Conservation (phyloP, 2,888 invertebrate species). For the Heliconius charithonia region DNA sequence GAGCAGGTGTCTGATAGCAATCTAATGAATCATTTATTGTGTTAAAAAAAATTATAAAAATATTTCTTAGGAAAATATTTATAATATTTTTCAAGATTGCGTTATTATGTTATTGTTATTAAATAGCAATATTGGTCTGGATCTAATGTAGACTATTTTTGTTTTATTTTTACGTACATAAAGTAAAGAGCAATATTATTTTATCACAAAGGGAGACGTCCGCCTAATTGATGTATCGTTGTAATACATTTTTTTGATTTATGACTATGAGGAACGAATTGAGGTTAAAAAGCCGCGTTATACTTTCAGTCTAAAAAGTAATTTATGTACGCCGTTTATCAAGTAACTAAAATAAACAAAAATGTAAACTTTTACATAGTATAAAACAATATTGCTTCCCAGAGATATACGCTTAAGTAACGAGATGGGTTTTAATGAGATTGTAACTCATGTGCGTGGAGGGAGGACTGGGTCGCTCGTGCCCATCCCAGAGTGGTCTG, state of each 20-base stretch:
- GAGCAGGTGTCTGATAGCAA: background rate
- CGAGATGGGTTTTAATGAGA: background rate
- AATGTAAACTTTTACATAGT: background rate
- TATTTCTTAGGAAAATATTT: too few species aligned
- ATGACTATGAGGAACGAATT: background rate
- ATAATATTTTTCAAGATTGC: too few species aligned
- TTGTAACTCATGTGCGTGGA: background rate
- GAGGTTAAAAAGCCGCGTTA: conserved; percentile 12
- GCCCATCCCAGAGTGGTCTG: too few species aligned
- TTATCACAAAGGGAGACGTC: conserved; percentile 22
- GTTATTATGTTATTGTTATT: background rate
- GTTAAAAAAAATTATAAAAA: too few species aligned
- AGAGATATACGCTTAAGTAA: background rate
- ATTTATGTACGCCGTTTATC: background rate
- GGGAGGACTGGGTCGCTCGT: too few species aligned
- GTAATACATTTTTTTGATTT: conserved; percentile 24
- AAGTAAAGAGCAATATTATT: conserved; percentile 28
- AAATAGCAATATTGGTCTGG: background rate
- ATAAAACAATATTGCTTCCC: background rate
- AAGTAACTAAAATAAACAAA: background rate
- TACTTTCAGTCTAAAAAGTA: background rate
- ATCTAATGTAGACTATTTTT: conserved; percentile 30
- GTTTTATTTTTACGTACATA: conserved; percentile 27
- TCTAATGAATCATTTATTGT: too few species aligned
- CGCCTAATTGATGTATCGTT: conserved; percentile 31